phyloP scores from a whole-genome alignment of 2,113 vertebrate species.

The Orycteropus afer region DNA sequence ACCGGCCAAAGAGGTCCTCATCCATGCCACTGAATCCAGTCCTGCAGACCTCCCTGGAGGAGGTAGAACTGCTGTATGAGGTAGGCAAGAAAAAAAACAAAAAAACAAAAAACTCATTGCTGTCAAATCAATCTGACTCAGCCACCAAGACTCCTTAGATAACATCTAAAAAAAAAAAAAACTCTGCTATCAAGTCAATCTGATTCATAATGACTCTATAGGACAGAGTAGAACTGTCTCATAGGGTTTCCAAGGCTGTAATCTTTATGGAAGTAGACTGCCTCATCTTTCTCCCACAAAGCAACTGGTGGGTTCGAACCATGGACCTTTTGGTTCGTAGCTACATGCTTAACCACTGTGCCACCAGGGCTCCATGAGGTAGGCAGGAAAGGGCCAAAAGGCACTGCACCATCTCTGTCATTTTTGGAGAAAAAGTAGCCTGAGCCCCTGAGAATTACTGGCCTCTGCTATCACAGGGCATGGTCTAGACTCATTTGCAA shows the following conservation, averaged over 20 bases:
- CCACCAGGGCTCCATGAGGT: constrained; percentile 49
- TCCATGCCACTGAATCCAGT: constrained; percentile 87
- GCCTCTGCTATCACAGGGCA: accelerated
- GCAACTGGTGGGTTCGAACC: background rate
- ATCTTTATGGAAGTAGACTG: background rate
- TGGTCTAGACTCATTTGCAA: background rate
- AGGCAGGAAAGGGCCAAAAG: background rate
- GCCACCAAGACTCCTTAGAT: too few species aligned
- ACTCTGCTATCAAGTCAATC: background rate
- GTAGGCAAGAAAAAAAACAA: constrained; percentile 71
- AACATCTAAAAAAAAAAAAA: too few species aligned
- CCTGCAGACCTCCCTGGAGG: constrained; percentile 91
- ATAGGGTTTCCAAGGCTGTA: too few species aligned
- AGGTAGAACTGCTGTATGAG: constrained; percentile 94
- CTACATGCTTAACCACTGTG: background rate
- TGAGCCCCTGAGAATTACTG: background rate
- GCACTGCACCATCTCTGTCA: accelerated
- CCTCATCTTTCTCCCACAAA: background rate
- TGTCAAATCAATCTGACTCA: background rate
- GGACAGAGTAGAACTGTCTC: background rate
- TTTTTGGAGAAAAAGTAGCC: background rate
- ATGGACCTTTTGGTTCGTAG: too few species aligned
- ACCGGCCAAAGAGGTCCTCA: constrained; percentile 89
- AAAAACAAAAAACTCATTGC: background rate
- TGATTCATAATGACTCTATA: background rate